These are phyloP conservation scores for Ceratina australensis DNA, from an alignment of 1,140 invertebrate species.

Conservation along the genomic window DNA sequence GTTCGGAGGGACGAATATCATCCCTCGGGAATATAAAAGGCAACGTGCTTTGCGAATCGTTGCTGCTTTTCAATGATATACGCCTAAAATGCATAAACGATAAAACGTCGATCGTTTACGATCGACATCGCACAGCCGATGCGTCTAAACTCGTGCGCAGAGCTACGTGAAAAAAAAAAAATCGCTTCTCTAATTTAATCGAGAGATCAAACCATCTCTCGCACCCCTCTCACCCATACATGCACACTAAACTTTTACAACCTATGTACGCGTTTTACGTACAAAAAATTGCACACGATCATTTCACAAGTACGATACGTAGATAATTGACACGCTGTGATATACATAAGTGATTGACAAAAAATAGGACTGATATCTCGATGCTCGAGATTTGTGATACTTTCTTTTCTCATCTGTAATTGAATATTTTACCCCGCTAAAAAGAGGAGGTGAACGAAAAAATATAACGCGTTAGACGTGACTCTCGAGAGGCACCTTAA, in stretches of 20 bases:
- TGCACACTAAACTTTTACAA: background rate
- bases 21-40: background rate
- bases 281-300: constrained; percentile 65
- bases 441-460: background rate
- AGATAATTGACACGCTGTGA: constrained; percentile 66
- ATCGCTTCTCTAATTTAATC: too few relatives aligned
- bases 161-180: background rate
- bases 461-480: constrained; percentile 75
- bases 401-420: background rate
- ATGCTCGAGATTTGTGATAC: background rate
- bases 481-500: constrained; percentile 82
- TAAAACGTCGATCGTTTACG: background rate
- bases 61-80: background rate
- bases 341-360: constrained; percentile 49
- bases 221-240: too few relatives aligned
- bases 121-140: background rate
- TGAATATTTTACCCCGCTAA: background rate
- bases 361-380: background rate
- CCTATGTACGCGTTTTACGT: constrained; percentile 27
- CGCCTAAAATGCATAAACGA: constrained; percentile 3
- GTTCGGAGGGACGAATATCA: background rate
- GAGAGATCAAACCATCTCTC: background rate
- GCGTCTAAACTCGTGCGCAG: background rate
- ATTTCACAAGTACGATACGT: constrained; percentile 62
- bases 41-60: background rate